Evolutionary conservation across 2,113 vertebrate species (phyloP).

Genomic region (Gavialis gangeticus): DNA sequence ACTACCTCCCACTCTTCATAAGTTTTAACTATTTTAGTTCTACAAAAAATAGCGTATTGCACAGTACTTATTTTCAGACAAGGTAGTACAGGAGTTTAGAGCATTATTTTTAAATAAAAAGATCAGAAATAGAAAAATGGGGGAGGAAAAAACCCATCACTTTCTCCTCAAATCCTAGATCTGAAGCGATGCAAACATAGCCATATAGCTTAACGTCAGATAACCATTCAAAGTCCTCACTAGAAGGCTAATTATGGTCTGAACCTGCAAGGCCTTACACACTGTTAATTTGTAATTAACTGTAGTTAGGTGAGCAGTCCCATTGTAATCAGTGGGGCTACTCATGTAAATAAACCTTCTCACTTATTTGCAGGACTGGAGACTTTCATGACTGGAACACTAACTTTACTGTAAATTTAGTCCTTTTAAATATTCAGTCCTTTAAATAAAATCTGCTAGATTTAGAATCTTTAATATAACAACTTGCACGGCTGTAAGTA

Average conservation of each 20-base stretch:
- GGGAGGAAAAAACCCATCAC: background rate
- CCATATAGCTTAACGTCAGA: background rate
- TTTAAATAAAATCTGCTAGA: background rate
- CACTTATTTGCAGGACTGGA: background rate
- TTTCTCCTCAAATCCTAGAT: background rate
- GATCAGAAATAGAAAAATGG: fast-evolving
- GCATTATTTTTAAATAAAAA: background rate
- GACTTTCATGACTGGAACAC: background rate
- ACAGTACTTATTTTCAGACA: no score
- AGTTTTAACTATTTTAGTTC: background rate
- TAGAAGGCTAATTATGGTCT: background rate
- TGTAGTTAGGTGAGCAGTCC: background rate
- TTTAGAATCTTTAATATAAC: background rate
- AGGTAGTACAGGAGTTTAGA: background rate
- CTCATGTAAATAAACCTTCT: background rate
- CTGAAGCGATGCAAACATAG: background rate
- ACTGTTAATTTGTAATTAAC: conserved; percentile 29
- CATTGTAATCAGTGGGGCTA: background rate
- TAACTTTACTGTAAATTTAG: background rate
- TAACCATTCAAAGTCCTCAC: background rate
- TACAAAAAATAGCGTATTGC: background rate
- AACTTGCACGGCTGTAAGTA: background rate
- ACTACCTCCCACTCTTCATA: background rate
- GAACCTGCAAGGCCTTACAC: conserved; percentile 1
- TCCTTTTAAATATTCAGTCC: background rate